These are phyloP conservation scores for Mythimna pallens DNA, from an alignment of 2,888 invertebrate genomes.

Conservation along the genomic window DNA sequence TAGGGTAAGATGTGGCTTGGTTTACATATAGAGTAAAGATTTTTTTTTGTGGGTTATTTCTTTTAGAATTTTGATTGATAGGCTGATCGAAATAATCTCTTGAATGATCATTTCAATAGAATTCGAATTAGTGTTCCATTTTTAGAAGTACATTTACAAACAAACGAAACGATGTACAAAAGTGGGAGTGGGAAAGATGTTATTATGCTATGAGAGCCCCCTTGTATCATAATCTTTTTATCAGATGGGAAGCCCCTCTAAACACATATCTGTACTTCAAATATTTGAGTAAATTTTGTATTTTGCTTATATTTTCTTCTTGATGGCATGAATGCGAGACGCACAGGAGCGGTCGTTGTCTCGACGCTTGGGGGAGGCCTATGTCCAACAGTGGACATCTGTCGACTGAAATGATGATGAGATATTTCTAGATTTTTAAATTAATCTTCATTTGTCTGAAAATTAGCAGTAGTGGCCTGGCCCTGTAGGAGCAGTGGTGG, in stretches of 20 bases:
- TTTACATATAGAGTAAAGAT: not conserved
- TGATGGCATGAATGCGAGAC: not conserved
- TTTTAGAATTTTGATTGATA: not conserved
- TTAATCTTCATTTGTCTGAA: not conserved
- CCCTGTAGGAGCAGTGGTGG: too few relatives aligned
- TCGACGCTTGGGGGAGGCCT: too few relatives aligned
- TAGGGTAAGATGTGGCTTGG: not conserved
- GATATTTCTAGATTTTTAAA: not conserved
- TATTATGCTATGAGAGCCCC: constrained; percentile 1
- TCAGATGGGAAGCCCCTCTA: constrained; percentile 27
- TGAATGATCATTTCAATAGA: not conserved
- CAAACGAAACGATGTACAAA: not conserved
- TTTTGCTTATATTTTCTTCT: constrained; percentile 23
- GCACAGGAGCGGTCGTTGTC: too few relatives aligned
- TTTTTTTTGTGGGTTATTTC: not conserved
- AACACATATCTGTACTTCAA: constrained; percentile 17
- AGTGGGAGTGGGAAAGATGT: not conserved
- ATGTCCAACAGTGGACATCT: too few relatives aligned
- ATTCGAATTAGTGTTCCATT: too few relatives aligned
- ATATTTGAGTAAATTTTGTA: constrained; percentile 38
- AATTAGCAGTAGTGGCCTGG: too few relatives aligned
- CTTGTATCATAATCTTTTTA: constrained; percentile 41
- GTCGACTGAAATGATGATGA: not conserved
- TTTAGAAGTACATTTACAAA: not conserved
- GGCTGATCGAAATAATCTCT: not conserved